Conservation (phyloP, 2,888 invertebrate genomes). For the Drosophila atroscutellata region DNA sequence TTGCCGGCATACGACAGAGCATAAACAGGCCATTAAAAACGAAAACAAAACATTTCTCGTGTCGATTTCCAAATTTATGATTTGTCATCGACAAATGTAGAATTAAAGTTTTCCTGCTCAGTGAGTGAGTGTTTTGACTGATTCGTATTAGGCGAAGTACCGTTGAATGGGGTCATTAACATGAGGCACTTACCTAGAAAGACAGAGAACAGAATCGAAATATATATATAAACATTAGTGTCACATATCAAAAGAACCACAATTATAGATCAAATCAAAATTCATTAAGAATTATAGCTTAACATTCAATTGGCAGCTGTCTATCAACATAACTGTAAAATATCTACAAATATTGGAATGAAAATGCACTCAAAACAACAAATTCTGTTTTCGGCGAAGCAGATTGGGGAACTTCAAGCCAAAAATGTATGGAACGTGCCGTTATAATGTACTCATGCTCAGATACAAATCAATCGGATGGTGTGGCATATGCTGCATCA, state of each 20-base stretch:
- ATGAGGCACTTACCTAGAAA: constrained; percentile 66
- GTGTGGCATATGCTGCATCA: constrained; percentile 28
- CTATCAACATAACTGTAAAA: background rate
- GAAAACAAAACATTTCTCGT: constrained; percentile 48
- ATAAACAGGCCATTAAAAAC: constrained; percentile 77
- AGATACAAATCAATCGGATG: constrained; percentile 16
- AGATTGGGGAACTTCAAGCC: background rate
- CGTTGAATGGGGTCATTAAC: constrained; percentile 23
- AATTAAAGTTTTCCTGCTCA: background rate
- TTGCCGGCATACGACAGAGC: constrained; percentile 60
- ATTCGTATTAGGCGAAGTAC: constrained; percentile 14
- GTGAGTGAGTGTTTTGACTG: constrained; percentile 23
- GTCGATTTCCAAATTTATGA: constrained; percentile 62
- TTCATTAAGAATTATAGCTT: background rate
- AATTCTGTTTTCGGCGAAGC: background rate
- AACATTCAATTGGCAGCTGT: background rate
- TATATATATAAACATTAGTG: constrained; percentile 16
- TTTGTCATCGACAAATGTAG: constrained; percentile 41
- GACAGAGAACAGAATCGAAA: constrained; percentile 22
- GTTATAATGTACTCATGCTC: constrained; percentile 13
- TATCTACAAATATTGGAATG: background rate
- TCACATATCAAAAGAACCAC: background rate
- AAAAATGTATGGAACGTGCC: constrained; percentile 11
- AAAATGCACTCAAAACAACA: background rate
- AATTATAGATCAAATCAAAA: background rate